A percentile compares a stretch with the other conserved stretches of the same genome.
Evolutionary conservation across 2,797 vertebrate species (phyloP).

Genomic region (Macroramphosus scolopax): DNA sequence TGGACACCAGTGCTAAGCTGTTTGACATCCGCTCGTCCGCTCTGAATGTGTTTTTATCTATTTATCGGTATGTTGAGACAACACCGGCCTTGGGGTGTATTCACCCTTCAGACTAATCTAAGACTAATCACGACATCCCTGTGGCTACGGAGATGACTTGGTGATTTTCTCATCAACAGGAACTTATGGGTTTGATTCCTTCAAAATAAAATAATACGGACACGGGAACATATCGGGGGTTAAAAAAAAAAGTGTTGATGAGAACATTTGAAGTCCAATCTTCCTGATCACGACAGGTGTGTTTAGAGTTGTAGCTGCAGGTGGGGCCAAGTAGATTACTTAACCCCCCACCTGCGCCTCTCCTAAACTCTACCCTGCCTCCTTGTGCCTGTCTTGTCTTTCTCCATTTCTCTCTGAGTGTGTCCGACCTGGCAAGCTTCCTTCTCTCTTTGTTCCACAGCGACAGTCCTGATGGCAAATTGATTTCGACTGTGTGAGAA

Average conservation of each 20-base stretch:
- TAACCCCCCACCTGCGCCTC: conserved; percentile 48
- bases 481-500: conserved; percentile 99
- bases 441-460: conserved; percentile 95
- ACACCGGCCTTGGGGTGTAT: conserved; percentile 55
- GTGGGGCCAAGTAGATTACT: conserved; percentile 38
- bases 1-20: conserved; percentile 49
- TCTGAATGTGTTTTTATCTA: conserved; percentile 54
- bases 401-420: conserved; percentile 80
- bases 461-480: conserved; percentile 96
- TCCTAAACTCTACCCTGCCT: conserved; percentile 54
- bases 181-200: background rate
- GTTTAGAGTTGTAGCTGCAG: conserved; percentile 61
- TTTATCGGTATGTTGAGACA: conserved; percentile 50
- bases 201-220: no score
- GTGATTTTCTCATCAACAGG: conserved; percentile 69
- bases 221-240: background rate
- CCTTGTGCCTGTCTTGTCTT: conserved; percentile 74
- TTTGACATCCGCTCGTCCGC: conserved; percentile 57
- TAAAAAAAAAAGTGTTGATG: conserved; percentile 50
- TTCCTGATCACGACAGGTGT: conserved; percentile 57
- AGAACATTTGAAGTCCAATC: conserved; percentile 64
- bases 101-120: conserved; percentile 52
- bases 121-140: conserved; percentile 40
- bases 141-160: conserved; percentile 64
- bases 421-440: conserved; percentile 88